Percentiles rank a stretch among this genome's conserved stretches.
phyloP scores from a whole-genome alignment of 1,140 invertebrate species.

The Drosophila miranda region DNA sequence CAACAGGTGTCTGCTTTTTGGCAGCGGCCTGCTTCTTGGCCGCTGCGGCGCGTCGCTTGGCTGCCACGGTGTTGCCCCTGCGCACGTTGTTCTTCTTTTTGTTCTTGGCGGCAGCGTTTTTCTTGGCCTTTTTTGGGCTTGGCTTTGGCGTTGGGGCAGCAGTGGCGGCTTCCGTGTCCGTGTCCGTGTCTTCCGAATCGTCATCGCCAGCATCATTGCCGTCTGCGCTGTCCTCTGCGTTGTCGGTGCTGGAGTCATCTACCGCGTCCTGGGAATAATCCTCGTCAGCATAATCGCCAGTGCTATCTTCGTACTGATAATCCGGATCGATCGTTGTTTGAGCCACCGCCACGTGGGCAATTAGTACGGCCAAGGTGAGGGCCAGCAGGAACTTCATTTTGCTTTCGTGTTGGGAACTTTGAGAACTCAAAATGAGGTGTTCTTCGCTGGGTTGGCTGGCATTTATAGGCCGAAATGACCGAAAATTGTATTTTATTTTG shows the following conservation, averaged over 20 bases:
- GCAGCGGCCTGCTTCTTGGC: slow-evolving; percentile 4
- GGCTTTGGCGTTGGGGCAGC: neutral
- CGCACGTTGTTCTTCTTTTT: slow-evolving; percentile 5
- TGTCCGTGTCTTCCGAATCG: neutral
- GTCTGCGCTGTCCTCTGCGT: neutral
- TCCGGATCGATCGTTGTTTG: neutral
- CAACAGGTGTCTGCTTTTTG: slow-evolving; percentile 29
- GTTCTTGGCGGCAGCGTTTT: neutral
- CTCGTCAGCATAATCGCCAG: neutral
- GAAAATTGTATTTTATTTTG: slow-evolving; percentile 1
- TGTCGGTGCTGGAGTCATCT: neutral
- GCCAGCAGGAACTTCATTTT: slow-evolving; percentile 36
- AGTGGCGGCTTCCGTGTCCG: neutral
- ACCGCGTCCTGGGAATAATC: neutral
- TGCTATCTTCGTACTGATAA: neutral
- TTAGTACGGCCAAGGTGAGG: slow-evolving; percentile 19
- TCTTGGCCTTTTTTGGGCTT: neutral
- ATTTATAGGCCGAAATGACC: slow-evolving; percentile 23
- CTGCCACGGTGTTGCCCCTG: neutral
- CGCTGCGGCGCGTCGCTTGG: neutral
- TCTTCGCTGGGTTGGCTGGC: neutral
- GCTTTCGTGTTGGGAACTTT: slow-evolving; percentile 2
- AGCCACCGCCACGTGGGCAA: slow-evolving; percentile 16
- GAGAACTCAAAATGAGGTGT: slow-evolving; percentile 7
- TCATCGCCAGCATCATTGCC: neutral